Base-by-base conservation (phyloP, 2,888 invertebrate genomes). In the Cryptocephalus primarius region DNA sequence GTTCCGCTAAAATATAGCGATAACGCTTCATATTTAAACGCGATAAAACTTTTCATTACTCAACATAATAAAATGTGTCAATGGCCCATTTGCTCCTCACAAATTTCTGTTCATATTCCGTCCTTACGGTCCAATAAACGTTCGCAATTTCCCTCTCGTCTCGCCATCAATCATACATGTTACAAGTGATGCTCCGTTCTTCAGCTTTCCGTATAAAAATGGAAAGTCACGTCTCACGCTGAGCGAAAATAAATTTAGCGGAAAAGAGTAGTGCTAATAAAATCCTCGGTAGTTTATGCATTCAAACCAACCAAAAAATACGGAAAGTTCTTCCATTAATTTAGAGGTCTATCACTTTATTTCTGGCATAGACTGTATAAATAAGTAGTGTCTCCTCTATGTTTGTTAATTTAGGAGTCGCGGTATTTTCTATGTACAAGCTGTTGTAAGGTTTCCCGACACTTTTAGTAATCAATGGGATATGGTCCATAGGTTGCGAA, bases 271-370 rank as follows among this genome's bases (percentile, higher is more conserved):
- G 40, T 42, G 46, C 48, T 48, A 50, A 50, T 50, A 50, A 52
- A 52, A 50, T 47, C 45, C 47, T 48, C 48, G 45, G 47, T 50
- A 45, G 48, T 48, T 52, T 50, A 47, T 47, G 47, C 48, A 52
- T 52, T 50, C 50, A 50, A 46, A 40, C 44, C 44, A 32, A 43
- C 44, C 40, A 34, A 47, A 52, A 50, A 48, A 41, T 43, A 43
- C 39, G 48, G 13, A 44, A 51, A 52, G 46, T 50, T 50, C 34
- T 13, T 44, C 41, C 50, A 52, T 54, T 52, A 54, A 52, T 52
- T 47, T 48, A 39, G 48, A 41, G 45, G 48, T 54, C 52, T 54
- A 49, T 54, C 54, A 52, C 50, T 54, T 54, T 50, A 54, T 54
- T 50, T 44, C 45, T 43, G 45, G 42, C 39, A 46, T 2, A 6